Evolutionary conservation across 2,797 vertebrate genomes (phyloP).

Genomic region (Danio albolineatus): DNA sequence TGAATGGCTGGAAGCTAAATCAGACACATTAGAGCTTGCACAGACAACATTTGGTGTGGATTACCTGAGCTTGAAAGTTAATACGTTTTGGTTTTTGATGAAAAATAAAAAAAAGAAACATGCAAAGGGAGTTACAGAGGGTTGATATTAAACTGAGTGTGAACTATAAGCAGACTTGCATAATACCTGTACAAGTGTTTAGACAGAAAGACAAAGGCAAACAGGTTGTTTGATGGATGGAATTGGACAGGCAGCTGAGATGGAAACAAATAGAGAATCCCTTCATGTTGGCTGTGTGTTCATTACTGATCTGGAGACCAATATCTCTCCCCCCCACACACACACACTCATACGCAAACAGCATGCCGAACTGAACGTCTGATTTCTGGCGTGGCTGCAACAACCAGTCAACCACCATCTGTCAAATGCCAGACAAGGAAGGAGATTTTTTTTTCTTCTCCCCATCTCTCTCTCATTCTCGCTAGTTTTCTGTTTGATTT

Average conservation of each 20-base stretch:
- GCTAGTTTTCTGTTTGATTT: not conserved
- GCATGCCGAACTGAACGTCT: constrained; percentile 28
- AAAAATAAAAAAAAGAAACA: not conserved
- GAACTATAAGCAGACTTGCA: not conserved
- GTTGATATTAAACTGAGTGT: constrained; percentile 1
- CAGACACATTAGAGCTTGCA: not conserved
- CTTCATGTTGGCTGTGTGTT: constrained; percentile 27
- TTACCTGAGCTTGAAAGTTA: not conserved
- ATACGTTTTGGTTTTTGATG: not conserved
- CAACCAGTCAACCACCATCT: constrained; percentile 59
- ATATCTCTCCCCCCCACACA: constrained; percentile 23
- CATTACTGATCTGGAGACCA: constrained; percentile 42
- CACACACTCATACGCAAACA: constrained; percentile 22
- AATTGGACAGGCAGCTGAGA: constrained; percentile 23
- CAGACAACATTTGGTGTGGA: not conserved
- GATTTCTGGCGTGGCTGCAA: constrained; percentile 36
- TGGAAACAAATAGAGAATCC: constrained; percentile 35
- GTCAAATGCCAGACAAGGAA: constrained; percentile 50
- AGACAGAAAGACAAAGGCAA: not conserved
- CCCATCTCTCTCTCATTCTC: not conserved
- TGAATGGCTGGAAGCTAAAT: constrained; percentile 14
- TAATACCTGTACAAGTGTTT: not conserved
- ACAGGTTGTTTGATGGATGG: constrained; percentile 15
- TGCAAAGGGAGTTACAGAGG: not conserved
- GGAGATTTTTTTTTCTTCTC: constrained; percentile 4